These are phyloP conservation scores for Epirrhoe alternata DNA, from an alignment of 2,888 invertebrate species.

Conservation along the genomic window DNA sequence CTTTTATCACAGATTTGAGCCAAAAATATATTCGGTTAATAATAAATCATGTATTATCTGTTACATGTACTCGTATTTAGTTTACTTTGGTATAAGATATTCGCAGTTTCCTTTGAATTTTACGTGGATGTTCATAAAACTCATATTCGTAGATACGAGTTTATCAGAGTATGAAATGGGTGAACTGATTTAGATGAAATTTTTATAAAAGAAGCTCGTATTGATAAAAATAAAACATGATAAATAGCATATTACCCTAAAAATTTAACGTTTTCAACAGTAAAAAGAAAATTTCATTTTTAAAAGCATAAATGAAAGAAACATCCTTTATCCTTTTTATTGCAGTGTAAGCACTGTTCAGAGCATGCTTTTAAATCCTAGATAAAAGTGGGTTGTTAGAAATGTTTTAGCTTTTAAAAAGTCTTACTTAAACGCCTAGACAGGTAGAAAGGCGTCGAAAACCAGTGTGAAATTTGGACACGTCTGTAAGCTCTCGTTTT, in stretches of 20 bases:
- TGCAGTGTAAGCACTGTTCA: background rate
- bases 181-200: too few relatives aligned
- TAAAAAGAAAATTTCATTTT: background rate
- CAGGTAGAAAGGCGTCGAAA: background rate
- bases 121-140: too few relatives aligned
- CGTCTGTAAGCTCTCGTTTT: conserved; percentile 46
- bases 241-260: too few relatives aligned
- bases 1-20: conserved; percentile 26
- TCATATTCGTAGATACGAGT: too few relatives aligned
- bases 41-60: conserved; percentile 10
- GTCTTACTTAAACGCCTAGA: background rate
- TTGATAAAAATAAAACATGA: too few relatives aligned
- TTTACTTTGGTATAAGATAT: background rate
- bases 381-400: background rate
- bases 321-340: background rate
- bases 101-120: too few relatives aligned
- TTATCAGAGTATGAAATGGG: too few relatives aligned
- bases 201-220: too few relatives aligned
- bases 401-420: background rate
- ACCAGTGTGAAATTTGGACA: conserved; percentile 39
- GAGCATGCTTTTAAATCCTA: background rate
- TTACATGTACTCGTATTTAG: background rate
- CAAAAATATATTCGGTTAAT: conserved; percentile 17
- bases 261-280: too few relatives aligned
- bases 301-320: background rate